Conservation (phyloP, 2,113 vertebrate genomes). For the Gallinago media region DNA sequence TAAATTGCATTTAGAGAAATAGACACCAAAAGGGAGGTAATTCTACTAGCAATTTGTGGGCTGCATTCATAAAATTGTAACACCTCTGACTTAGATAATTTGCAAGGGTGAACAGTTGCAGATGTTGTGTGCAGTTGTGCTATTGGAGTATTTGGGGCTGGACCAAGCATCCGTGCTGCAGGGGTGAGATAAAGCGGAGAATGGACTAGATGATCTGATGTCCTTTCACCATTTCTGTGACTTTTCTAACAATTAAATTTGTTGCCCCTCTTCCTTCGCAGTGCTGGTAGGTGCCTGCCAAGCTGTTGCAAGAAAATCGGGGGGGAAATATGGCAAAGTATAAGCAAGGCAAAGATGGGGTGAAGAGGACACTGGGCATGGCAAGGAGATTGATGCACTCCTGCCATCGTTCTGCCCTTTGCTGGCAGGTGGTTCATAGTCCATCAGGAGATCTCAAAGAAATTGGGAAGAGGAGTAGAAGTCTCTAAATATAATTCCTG, state of each 20-base stretch:
- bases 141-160: not conserved
- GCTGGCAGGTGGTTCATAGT: accelerated
- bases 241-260: not conserved
- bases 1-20: not conserved
- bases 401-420: not conserved
- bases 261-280: not conserved
- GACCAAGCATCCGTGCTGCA: not conserved
- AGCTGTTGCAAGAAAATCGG: not conserved
- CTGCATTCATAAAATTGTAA: not conserved
- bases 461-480: not conserved
- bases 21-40: not conserved
- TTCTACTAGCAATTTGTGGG: not conserved
- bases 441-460: not conserved
- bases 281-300: not conserved
- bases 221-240: not conserved
- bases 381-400: not conserved
- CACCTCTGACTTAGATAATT: not conserved
- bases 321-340: accelerated
- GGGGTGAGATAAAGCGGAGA: accelerated
- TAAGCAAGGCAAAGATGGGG: not conserved
- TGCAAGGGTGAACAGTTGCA: not conserved
- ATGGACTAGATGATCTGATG: not conserved
- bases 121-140: not conserved
- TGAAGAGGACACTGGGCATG: not conserved
- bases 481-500: not conserved